phyloP scores from a whole-genome alignment of 2,113 vertebrate species.

The Poeciliopsis turrubarensis region DNA sequence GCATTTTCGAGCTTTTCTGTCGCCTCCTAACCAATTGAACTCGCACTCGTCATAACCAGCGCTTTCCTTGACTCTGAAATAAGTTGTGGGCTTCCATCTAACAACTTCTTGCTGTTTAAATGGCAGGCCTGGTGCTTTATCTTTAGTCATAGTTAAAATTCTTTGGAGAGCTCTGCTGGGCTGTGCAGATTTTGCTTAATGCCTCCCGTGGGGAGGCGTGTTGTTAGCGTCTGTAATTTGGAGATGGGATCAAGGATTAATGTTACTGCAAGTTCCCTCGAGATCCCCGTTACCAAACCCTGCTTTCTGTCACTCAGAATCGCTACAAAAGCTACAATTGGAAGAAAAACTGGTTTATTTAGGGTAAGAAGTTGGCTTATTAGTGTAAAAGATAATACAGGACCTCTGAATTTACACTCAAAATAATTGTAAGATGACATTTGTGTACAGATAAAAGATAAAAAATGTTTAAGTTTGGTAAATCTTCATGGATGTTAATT shows the following conservation, averaged over 20 bases:
- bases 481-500: too few species aligned
- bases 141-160: slow-evolving; percentile 9
- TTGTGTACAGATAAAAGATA: too few species aligned
- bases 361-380: neutral
- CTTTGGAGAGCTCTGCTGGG: slow-evolving; percentile 23
- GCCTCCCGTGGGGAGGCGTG: slow-evolving; percentile 66
- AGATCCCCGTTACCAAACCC: slow-evolving; percentile 55
- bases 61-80: slow-evolving; percentile 33
- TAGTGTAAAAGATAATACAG: neutral
- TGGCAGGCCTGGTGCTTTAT: neutral
- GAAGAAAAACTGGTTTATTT: neutral
- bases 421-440: too few species aligned
- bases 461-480: too few species aligned
- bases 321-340: neutral
- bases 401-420: too few species aligned
- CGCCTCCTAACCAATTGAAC: slow-evolving; percentile 10
- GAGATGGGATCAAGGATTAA: slow-evolving; percentile 59
- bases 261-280: slow-evolving; percentile 52
- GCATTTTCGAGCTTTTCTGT: slow-evolving; percentile 45
- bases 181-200: slow-evolving; percentile 17
- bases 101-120: neutral
- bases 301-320: neutral
- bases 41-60: slow-evolving; percentile 32
- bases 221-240: slow-evolving; percentile 37
- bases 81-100: neutral